Evolutionary conservation across 2,113 vertebrate species (phyloP).

Genomic region (Petaurus breviceps): DNA sequence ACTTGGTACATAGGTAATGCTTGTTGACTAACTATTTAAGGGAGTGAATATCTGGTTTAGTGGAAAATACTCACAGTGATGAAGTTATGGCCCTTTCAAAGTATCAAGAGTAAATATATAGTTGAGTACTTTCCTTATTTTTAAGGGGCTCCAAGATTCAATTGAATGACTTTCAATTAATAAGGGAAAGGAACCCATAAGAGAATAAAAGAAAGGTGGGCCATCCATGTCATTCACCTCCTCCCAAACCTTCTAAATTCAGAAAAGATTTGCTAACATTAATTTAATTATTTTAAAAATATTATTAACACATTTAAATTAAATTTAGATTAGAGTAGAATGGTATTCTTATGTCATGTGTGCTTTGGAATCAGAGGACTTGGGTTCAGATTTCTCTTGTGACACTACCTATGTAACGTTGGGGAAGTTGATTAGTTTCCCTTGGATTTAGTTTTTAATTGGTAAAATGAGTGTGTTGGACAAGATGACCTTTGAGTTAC

Average conservation of each 20-base stretch:
- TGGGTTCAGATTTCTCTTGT: background rate
- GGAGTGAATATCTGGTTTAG: background rate
- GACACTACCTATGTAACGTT: background rate
- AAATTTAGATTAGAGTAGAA: conserved; percentile 12
- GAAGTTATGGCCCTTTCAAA: background rate
- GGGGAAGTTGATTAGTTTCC: background rate
- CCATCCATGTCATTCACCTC: background rate
- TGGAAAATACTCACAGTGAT: too few relatives aligned
- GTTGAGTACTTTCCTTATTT: background rate
- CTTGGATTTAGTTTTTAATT: background rate
- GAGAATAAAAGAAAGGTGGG: too few relatives aligned
- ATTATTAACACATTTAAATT: conserved; percentile 6
- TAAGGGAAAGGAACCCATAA: background rate
- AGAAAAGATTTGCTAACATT: background rate
- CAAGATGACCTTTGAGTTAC: background rate
- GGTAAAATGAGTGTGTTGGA: background rate
- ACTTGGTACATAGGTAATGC: background rate
- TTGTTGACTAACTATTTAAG: background rate
- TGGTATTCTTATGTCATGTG: conserved; percentile 17
- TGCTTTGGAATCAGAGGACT: background rate
- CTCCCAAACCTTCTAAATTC: background rate
- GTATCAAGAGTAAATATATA: background rate
- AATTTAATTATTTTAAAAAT: background rate
- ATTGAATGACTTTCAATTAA: background rate
- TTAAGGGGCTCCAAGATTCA: background rate